phyloP scores from a whole-genome alignment of 2,888 invertebrate genomes.

The Zygothrica quintamaculata region DNA sequence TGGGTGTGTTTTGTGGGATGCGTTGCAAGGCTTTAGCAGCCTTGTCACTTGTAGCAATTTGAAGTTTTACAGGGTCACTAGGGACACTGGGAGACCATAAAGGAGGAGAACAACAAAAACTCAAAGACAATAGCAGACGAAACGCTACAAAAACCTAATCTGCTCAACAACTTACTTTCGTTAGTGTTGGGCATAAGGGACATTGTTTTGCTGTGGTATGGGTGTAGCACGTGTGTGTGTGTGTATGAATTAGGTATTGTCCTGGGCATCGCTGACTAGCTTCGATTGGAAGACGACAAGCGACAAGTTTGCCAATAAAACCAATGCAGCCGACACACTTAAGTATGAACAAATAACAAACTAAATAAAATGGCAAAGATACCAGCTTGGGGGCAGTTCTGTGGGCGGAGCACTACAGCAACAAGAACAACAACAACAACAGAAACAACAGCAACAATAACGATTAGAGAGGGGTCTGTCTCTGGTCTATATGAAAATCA shows the following conservation, averaged over 20 bases:
- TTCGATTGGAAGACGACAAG: conserved; percentile 79
- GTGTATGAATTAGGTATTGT: conserved; percentile 61
- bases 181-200: conserved; percentile 34
- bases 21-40: conserved; percentile 22
- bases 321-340: conserved; percentile 78
- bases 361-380: conserved; percentile 77
- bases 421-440: conserved; percentile 61
- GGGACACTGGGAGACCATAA: conserved; percentile 63
- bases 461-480: conserved; percentile 35
- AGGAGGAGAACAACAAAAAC: conserved; percentile 53
- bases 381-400: conserved; percentile 57
- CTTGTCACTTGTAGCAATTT: conserved; percentile 73
- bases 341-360: conserved; percentile 80
- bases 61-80: conserved; percentile 77
- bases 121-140: conserved; percentile 64
- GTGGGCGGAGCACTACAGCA: conserved; percentile 41
- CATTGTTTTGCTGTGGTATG: conserved; percentile 22
- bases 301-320: conserved; percentile 80
- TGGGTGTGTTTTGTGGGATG: too few species aligned
- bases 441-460: conserved; percentile 67
- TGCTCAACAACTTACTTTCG: conserved; percentile 75
- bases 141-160: conserved; percentile 73
- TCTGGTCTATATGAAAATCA: conserved; percentile 66
- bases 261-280: conserved; percentile 73
- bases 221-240: conserved; percentile 20